phyloP scores from a whole-genome alignment of 2,113 vertebrate genomes.

The Junco hyemalis region DNA sequence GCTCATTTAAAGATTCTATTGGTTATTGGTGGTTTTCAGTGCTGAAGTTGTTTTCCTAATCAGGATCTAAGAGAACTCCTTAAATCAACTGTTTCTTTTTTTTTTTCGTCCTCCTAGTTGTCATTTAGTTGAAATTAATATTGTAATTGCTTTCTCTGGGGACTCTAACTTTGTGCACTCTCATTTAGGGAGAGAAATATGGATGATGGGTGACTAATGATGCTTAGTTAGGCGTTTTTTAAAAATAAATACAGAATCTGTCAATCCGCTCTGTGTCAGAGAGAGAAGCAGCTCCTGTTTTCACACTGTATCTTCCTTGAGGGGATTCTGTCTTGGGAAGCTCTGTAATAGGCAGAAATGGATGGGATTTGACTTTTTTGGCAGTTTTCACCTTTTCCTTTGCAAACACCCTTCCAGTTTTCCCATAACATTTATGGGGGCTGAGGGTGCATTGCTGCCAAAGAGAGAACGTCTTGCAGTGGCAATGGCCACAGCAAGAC shows the following conservation, averaged over 20 bases:
- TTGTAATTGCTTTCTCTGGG: conserved; percentile 36
- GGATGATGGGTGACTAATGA: conserved; percentile 23
- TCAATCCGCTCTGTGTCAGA: conserved; percentile 37
- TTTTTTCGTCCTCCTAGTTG: not conserved
- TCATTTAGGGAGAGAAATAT: conserved; percentile 1
- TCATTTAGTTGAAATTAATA: conserved; percentile 47
- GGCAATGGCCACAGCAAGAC: not conserved
- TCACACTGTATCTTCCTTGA: conserved; percentile 45
- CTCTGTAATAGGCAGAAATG: conserved; percentile 26
- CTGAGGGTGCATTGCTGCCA: not conserved
- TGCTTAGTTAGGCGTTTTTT: conserved; percentile 48
- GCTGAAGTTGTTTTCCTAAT: not conserved
- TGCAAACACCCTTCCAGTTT: not conserved
- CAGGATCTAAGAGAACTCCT: not conserved
- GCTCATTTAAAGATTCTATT: not conserved
- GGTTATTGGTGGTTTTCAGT: not conserved
- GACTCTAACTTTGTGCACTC: not conserved
- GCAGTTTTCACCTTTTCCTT: conserved; percentile 30
- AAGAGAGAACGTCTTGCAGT: not conserved
- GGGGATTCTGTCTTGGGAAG: conserved; percentile 44
- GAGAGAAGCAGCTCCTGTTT: conserved; percentile 33
- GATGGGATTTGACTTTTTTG: conserved; percentile 49
- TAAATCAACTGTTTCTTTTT: not conserved
- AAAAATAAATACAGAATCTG: conserved; percentile 55
- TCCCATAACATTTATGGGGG: not conserved